A percentile compares a stretch with the other conserved stretches of the same genome.
These are phyloP conservation scores for Eledone cirrhosa DNA, from an alignment of 2,888 invertebrate genomes.

Conservation along the genomic window DNA sequence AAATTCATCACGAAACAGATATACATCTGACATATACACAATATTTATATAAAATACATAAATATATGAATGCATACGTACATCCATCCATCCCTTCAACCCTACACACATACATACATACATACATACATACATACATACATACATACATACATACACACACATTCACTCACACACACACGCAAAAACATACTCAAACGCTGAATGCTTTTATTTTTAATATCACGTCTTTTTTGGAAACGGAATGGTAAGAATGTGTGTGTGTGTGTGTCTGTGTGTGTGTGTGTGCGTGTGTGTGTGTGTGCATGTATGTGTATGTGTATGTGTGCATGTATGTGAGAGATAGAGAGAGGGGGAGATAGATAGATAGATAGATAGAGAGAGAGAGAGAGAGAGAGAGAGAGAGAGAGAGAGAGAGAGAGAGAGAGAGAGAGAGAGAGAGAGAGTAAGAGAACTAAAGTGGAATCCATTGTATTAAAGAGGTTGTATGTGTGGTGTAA, in stretches of 20 bases:
- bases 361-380: slow-evolving; percentile 4
- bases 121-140: background rate
- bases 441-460: background rate
- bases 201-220: background rate
- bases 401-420: background rate
- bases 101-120: background rate
- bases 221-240: background rate
- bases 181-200: background rate
- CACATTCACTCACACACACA: background rate
- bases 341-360: too few species aligned
- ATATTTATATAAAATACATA: too few species aligned
- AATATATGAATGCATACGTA: too few species aligned
- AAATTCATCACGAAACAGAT: too few species aligned
- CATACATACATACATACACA: background rate
- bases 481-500: too few species aligned
- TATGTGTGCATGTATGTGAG: too few species aligned
- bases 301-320: background rate
- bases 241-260: background rate
- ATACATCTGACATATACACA: too few species aligned
- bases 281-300: background rate
- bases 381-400: background rate
- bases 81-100: too few species aligned
- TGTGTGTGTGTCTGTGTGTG: slow-evolving; percentile 1
- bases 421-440: too few species aligned
- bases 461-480: background rate